Evolutionary conservation across 2,888 invertebrate genomes (phyloP).

Genomic region (Coenonympha glycerion): DNA sequence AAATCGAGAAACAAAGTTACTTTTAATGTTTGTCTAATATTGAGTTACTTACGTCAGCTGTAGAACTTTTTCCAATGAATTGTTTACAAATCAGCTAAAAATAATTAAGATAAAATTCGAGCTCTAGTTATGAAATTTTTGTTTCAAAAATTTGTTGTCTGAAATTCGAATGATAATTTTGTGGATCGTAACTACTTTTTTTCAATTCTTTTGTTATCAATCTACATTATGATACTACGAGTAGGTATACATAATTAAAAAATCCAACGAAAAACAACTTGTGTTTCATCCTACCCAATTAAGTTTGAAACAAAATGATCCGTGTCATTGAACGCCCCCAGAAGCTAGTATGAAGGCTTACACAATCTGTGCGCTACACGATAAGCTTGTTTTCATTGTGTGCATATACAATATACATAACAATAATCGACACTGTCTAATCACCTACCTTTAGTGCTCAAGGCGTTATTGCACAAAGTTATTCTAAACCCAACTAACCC

Average conservation of each 20-base stretch:
- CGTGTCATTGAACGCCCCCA: slow-evolving; percentile 27
- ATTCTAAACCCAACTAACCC: slow-evolving; percentile 46
- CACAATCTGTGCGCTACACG: slow-evolving; percentile 34
- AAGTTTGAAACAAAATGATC: background rate
- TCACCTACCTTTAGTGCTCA: slow-evolving; percentile 47
- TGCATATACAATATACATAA: slow-evolving; percentile 28
- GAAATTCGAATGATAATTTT: too few relatives aligned
- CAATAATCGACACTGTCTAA: slow-evolving; percentile 31
- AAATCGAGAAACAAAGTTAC: slow-evolving; percentile 32
- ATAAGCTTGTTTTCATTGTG: slow-evolving; percentile 41
- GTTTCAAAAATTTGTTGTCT: too few relatives aligned
- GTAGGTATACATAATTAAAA: too few relatives aligned
- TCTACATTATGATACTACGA: too few relatives aligned
- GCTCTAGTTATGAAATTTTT: too few relatives aligned
- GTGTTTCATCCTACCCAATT: background rate
- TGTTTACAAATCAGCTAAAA: too few relatives aligned
- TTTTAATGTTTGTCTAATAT: slow-evolving; percentile 1
- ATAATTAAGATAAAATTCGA: too few relatives aligned
- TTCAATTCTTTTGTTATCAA: too few relatives aligned
- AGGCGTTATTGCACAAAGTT: slow-evolving; percentile 54
- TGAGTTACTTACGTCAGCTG: background rate
- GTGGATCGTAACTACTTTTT: too few relatives aligned
- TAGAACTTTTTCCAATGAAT: too few relatives aligned
- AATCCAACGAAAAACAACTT: too few relatives aligned
- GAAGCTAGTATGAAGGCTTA: slow-evolving; percentile 35